A percentile compares a stretch with the other conserved stretches of the same genome.
Evolutionary conservation across 2,797 vertebrate species (phyloP).

Genomic region (Enteromius argenteus): DNA sequence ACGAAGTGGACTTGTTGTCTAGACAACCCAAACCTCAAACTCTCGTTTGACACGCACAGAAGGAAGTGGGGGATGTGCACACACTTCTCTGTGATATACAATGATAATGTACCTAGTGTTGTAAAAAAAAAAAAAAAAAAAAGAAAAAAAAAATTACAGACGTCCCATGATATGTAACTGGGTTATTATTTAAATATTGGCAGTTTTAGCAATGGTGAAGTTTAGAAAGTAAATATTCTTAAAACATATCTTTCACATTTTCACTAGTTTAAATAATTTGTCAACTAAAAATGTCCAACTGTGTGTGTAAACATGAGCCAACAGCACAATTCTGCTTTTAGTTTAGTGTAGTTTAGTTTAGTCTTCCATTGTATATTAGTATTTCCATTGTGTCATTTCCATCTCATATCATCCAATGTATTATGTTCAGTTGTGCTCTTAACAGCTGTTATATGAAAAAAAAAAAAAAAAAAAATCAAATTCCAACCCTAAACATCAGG

Average conservation of each 20-base stretch:
- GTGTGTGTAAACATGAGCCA: too few species aligned
- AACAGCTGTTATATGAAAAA: neutral
- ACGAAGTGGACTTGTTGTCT: slow-evolving; percentile 71
- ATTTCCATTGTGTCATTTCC: neutral
- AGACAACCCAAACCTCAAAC: slow-evolving; percentile 81
- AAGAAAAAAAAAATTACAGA: neutral
- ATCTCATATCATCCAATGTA: neutral
- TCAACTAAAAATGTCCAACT: neutral
- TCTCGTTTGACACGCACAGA: slow-evolving; percentile 71
- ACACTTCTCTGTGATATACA: slow-evolving; percentile 54
- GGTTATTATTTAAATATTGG: neutral
- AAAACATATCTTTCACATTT: neutral
- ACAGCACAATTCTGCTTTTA: neutral
- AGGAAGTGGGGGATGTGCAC: slow-evolving; percentile 80
- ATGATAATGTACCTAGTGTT: slow-evolving; percentile 60
- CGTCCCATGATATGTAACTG: neutral
- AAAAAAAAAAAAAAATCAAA: too few species aligned
- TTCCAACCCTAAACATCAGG: too few species aligned
- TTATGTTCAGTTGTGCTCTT: neutral
- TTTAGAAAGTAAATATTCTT: neutral
- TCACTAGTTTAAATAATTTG: neutral
- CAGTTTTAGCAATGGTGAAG: neutral
- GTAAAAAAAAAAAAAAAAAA: neutral
- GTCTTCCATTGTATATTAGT: too few species aligned
- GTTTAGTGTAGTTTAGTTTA: neutral